These are phyloP conservation scores for Cristatella mucedo DNA, from an alignment of 2,888 invertebrate species.

Conservation along the genomic window DNA sequence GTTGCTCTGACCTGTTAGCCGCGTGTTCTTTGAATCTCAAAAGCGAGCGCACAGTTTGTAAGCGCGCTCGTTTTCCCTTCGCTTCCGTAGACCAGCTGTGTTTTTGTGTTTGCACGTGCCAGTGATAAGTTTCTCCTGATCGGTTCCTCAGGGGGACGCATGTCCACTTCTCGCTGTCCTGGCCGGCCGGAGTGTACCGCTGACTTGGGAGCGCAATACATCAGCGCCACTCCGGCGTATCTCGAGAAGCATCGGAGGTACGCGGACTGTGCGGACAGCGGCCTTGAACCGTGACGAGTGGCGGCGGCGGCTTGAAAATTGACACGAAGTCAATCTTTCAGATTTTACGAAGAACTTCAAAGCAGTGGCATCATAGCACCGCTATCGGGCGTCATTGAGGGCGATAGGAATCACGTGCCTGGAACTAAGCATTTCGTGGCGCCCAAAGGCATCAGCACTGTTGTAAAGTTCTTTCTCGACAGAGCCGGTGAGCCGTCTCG, in stretches of 20 bases:
- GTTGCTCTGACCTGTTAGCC: too few species aligned
- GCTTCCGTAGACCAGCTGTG: too few species aligned
- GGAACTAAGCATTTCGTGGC: constrained; percentile 31
- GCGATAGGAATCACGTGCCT: constrained; percentile 17
- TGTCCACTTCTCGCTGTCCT: constrained; percentile 31
- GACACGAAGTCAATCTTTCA: too few species aligned
- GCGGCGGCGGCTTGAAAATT: too few species aligned
- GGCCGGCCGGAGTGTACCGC: constrained; percentile 22
- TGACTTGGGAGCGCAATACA: constrained; percentile 39
- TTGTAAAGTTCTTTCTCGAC: constrained; percentile 27
- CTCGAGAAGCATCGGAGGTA: constrained; percentile 21
- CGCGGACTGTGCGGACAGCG: too few species aligned
- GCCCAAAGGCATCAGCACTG: constrained; percentile 28
- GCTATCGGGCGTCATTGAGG: constrained; percentile 24
- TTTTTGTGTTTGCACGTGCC: too few species aligned
- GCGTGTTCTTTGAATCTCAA: too few species aligned
- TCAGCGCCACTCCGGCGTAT: constrained; percentile 29
- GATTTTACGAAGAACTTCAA: constrained; percentile 29
- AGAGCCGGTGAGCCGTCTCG: constrained; percentile 17
- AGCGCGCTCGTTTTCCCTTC: too few species aligned
- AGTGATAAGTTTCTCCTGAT: too few species aligned
- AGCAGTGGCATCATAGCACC: constrained; percentile 22
- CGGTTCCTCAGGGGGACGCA: constrained; percentile 38
- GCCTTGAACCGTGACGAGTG: too few species aligned
- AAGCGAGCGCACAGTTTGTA: too few species aligned